Percentiles rank a stretch among this genome's conserved stretches.
Conservation (phyloP, 2,797 vertebrate species). For the Alosa sapidissima region DNA sequence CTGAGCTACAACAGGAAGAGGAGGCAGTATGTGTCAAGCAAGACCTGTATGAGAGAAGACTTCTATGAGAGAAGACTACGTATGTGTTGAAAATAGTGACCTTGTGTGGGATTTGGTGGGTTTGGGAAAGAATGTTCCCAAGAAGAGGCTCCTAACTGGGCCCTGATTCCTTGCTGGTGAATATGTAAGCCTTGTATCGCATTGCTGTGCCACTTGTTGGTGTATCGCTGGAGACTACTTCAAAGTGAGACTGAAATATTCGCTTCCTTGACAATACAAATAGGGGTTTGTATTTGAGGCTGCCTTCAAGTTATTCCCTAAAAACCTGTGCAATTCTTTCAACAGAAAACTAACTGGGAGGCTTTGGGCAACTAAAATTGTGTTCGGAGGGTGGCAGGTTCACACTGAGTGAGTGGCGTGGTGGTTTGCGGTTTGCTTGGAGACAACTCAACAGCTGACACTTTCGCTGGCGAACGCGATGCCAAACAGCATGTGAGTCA, state of each 20-base stretch:
- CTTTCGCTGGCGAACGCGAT: background rate
- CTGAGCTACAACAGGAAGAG: background rate
- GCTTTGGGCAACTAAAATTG: background rate
- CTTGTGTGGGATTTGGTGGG: background rate
- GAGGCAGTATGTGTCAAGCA: background rate
- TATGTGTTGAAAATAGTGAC: background rate
- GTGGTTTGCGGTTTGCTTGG: background rate
- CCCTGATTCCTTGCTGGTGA: background rate
- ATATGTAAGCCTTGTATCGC: background rate
- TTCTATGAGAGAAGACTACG: no score
- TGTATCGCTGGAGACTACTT: background rate
- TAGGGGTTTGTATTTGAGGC: background rate
- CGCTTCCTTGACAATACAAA: background rate
- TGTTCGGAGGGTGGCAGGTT: background rate
- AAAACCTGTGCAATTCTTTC: background rate
- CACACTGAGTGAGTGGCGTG: background rate
- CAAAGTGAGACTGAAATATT: background rate
- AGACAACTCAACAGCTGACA: conserved; percentile 12
- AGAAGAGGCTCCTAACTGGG: no score
- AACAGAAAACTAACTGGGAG: background rate
- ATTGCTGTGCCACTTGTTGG: background rate
- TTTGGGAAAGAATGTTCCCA: background rate
- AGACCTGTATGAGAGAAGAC: background rate
- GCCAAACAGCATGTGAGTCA: conserved; percentile 24
- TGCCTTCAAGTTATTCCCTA: background rate